A percentile compares a stretch with the other conserved stretches of the same genome.
phyloP scores from a whole-genome alignment of 2,797 vertebrate species.

The Catamblyrhynchus diadema region DNA sequence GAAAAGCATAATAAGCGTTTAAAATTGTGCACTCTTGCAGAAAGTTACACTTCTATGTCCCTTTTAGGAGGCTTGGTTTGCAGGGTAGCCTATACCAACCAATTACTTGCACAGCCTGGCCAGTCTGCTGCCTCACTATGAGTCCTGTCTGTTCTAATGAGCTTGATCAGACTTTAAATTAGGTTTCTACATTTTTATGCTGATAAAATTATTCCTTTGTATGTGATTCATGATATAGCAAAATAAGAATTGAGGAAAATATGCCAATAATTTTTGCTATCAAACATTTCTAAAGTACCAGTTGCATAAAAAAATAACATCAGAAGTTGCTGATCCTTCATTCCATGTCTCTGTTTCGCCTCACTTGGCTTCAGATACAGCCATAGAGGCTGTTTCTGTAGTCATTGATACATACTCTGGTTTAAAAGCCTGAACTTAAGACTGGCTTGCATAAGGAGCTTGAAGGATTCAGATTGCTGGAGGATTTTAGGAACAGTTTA shows the following conservation, averaged over 20 bases:
- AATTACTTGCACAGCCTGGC: neutral
- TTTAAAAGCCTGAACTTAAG: neutral
- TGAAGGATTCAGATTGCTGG: neutral
- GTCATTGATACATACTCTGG: neutral
- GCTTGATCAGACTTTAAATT: conserved; percentile 1
- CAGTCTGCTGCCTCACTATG: neutral
- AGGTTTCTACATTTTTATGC: neutral
- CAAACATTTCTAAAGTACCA: neutral
- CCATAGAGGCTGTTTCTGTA: rapidly evolving
- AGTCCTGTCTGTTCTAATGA: neutral
- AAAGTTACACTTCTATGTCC: neutral
- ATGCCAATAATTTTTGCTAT: neutral
- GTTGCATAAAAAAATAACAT: neutral
- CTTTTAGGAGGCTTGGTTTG: neutral
- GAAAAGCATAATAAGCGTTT: neutral
- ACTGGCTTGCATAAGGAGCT: neutral
- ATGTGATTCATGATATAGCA: neutral
- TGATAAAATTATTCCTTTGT: neutral
- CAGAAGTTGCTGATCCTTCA: neutral
- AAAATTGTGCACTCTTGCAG: neutral
- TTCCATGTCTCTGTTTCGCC: neutral
- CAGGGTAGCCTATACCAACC: neutral
- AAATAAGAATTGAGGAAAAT: neutral
- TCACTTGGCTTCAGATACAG: neutral
- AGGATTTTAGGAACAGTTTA: neutral